phyloP scores from a whole-genome alignment of 2,797 vertebrate genomes.

The Galagoides demidoff region DNA sequence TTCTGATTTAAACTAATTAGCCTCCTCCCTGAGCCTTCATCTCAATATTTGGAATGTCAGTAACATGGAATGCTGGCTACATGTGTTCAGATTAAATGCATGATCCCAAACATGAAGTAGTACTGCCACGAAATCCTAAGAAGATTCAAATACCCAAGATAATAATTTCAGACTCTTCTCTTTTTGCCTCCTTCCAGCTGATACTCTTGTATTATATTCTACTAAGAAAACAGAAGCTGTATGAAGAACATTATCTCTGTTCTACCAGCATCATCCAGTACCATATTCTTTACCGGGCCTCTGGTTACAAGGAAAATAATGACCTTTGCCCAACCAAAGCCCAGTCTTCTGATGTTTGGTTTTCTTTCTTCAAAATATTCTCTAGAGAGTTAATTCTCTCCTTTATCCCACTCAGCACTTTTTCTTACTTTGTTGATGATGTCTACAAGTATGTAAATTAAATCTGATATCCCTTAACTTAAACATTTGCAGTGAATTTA shows the following conservation, averaged over 20 bases:
- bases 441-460: slow-evolving; percentile 1
- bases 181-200: not conserved
- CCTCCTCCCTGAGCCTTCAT: not conserved
- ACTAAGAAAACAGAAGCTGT: not conserved
- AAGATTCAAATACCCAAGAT: not conserved
- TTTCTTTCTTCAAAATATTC: not conserved
- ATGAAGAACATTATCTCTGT: not conserved
- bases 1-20: not conserved
- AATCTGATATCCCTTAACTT: not conserved
- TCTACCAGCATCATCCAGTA: not conserved
- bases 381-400: not conserved
- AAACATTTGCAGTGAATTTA: not conserved
- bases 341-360: not conserved
- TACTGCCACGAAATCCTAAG: not conserved
- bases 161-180: not conserved
- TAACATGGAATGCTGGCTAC: not conserved
- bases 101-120: not conserved
- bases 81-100: slow-evolving; percentile 3
- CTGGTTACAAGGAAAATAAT: not conserved
- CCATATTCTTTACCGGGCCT: not conserved
- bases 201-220: not conserved
- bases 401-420: not conserved
- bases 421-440: not conserved
- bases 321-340: not conserved
- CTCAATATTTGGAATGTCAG: not conserved